phyloP scores from a whole-genome alignment of 2,888 invertebrate species.

The Caenorhabditis zanzibari region DNA sequence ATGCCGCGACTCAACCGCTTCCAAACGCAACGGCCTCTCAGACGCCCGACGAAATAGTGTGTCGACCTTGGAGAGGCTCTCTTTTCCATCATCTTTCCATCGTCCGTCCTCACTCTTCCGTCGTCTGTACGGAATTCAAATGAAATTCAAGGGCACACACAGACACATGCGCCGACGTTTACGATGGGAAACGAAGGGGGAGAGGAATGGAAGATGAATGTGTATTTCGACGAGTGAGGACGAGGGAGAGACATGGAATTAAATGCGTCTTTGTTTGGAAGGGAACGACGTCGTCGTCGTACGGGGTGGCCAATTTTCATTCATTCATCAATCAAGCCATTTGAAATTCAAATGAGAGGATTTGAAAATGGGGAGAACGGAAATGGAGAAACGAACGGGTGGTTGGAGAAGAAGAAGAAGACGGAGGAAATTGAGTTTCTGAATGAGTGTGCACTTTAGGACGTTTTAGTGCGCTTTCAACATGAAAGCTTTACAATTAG shows the following conservation, averaged over 20 bases:
- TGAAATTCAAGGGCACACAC: conserved; percentile 56
- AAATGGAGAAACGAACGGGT: conserved; percentile 41
- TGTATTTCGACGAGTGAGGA: conserved; percentile 26
- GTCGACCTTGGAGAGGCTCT: conserved; percentile 16
- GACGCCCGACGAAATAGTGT: conserved; percentile 33
- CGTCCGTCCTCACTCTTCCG: conserved; percentile 13
- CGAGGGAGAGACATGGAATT: conserved; percentile 34
- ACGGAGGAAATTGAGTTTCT: conserved; percentile 29
- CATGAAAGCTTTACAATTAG: not conserved
- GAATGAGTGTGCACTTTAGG: conserved; percentile 18
- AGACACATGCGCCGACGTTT: conserved; percentile 37
- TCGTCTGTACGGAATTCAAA: conserved; percentile 49
- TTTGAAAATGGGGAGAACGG: conserved; percentile 43
- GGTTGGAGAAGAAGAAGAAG: not conserved
- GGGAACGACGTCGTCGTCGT: conserved; percentile 8
- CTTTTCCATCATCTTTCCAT: not conserved
- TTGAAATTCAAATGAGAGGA: conserved; percentile 25
- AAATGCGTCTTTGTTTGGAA: conserved; percentile 56
- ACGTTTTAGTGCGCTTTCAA: not conserved
- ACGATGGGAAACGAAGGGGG: conserved; percentile 26
- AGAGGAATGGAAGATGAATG: conserved; percentile 46
- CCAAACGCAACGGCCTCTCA: conserved; percentile 23
- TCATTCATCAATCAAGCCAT: conserved; percentile 48
- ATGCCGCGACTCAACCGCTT: conserved; percentile 30
- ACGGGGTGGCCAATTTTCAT: conserved; percentile 36